Percentiles rank a stretch among this genome's conserved stretches.
Evolutionary conservation across 2,888 invertebrate species (phyloP).

Genomic region (Smittia sp.): DNA sequence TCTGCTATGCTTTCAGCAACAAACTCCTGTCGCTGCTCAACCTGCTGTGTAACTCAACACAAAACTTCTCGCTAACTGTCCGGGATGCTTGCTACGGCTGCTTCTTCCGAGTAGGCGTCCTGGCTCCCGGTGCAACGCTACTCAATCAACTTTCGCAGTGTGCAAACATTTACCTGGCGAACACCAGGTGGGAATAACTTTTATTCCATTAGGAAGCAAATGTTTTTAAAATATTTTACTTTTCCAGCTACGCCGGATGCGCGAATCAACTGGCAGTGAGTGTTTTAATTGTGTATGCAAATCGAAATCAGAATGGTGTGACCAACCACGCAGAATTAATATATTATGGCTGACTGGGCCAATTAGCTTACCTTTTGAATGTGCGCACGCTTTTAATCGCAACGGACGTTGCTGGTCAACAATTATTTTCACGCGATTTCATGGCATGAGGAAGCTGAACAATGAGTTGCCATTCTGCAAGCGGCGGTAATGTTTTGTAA

Average conservation of each 20-base stretch:
- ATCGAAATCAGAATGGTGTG: not conserved
- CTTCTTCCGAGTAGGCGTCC: constrained; percentile 59
- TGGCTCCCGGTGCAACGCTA: constrained; percentile 59
- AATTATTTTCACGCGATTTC: constrained; percentile 38
- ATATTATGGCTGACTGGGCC: not conserved
- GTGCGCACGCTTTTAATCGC: constrained; percentile 30
- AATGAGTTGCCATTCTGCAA: not conserved
- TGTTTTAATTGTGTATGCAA: constrained; percentile 4
- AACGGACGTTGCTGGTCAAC: constrained; percentile 1
- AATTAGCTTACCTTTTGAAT: not conserved
- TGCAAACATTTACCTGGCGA: constrained; percentile 57
- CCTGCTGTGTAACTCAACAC: constrained; percentile 64
- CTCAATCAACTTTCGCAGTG: constrained; percentile 57
- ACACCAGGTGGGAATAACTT: constrained; percentile 57
- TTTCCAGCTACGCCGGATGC: constrained; percentile 50
- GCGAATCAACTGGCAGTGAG: constrained; percentile 56
- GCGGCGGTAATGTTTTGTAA: constrained; percentile 6
- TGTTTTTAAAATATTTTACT: no score
- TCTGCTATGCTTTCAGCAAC: constrained; percentile 48
- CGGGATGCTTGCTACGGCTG: constrained; percentile 65
- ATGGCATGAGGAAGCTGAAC: not conserved
- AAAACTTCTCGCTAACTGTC: constrained; percentile 58
- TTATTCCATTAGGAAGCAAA: no score
- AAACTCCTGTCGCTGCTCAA: constrained; percentile 58
- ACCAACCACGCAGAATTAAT: not conserved